Base-by-base conservation (phyloP, 2,113 vertebrate species). In the Centrocercus urophasianus region DNA sequence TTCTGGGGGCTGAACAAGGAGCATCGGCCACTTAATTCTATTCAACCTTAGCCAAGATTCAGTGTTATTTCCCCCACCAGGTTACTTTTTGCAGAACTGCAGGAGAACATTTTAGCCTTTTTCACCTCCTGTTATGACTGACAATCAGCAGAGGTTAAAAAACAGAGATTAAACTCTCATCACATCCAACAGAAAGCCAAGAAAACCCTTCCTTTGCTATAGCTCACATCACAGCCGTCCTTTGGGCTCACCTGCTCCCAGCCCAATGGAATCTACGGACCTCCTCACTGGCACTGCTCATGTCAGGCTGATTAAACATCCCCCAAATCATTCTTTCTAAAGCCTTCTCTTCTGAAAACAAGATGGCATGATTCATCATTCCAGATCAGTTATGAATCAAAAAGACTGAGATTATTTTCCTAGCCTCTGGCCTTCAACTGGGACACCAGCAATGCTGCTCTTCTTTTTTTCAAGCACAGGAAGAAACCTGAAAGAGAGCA, bases 61-160 rank as follows among this genome's bases (percentile, higher is more conserved):
- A 60, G 61, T 86, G 69, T 91, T 93, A 93, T 81, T 93, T 95
- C 82, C 83, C 61, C 27, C 34, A 60, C 30, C 85, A 91, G 91
- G 93, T 95, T 67, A 91, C 83, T 89, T 93, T 86, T 57, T 76
- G 61, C 65, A 86, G 87, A 88, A 78, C 34, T 47, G n/a, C 20
- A 78, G 56, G 8, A 91, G 69, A 88, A 90, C 56, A 42, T 43
- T 86, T 96, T 88, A 83, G 73, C 92, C 93, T 96, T 57, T 54
- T 77, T 93, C 86, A 94, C 80, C 92, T 93, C 64, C 83, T 2
- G 4, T 64, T 83, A 80, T 38, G 81, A 95, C 1, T 90, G 88
- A 88, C 88, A 91, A 88, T 47, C 91, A 86, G 34, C 47, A 27
- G 40, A 84, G 63, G 65, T 81, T 83, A 71, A 78, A 64, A 28